Percentiles rank a stretch among this genome's conserved stretches.
phyloP scores from a whole-genome alignment of 2,888 invertebrate genomes.

The Linnaemya tessellans region DNA sequence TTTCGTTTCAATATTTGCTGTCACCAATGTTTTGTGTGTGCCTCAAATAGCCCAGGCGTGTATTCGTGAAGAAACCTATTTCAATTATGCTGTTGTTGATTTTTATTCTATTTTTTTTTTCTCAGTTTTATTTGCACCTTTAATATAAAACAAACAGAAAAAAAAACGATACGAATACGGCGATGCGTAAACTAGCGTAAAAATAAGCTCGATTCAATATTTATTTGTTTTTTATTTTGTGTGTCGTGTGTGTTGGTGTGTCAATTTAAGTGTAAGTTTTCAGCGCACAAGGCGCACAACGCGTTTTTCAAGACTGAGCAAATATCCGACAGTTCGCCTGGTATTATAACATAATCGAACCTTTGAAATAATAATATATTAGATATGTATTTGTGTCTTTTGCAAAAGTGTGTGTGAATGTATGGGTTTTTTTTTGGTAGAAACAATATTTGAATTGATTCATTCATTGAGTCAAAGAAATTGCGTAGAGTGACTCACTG shows the following conservation, averaged over 20 bases:
- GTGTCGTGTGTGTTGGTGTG: background rate
- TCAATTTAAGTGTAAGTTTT: conserved; percentile 36
- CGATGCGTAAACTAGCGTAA: conserved; percentile 59
- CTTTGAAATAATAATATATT: background rate
- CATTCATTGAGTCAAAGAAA: conserved; percentile 54
- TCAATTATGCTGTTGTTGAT: conserved; percentile 32
- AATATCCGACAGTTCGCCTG: conserved; percentile 40
- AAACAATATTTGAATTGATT: conserved; percentile 57
- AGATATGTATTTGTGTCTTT: background rate
- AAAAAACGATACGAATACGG: background rate
- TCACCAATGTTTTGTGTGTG: background rate
- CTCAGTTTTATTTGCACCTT: conserved; percentile 54
- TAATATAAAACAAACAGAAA: background rate
- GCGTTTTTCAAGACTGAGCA: conserved; percentile 52
- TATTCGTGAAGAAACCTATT: conserved; percentile 28
- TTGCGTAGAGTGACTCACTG: conserved; percentile 26
- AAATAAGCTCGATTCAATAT: conserved; percentile 40
- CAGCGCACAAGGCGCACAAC: conserved; percentile 42
- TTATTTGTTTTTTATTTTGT: background rate
- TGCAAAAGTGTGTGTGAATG: background rate
- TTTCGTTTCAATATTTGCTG: conserved; percentile 45
- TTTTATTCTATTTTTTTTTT: conserved; percentile 2
- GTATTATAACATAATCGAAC: conserved; percentile 43
- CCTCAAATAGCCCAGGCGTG: background rate
- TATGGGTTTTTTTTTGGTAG: background rate